A percentile compares a stretch with the other conserved stretches of the same genome.
These are phyloP conservation scores for Hydroisotoma schaefferi DNA, from an alignment of 2,888 invertebrate species.

Conservation along the genomic window DNA sequence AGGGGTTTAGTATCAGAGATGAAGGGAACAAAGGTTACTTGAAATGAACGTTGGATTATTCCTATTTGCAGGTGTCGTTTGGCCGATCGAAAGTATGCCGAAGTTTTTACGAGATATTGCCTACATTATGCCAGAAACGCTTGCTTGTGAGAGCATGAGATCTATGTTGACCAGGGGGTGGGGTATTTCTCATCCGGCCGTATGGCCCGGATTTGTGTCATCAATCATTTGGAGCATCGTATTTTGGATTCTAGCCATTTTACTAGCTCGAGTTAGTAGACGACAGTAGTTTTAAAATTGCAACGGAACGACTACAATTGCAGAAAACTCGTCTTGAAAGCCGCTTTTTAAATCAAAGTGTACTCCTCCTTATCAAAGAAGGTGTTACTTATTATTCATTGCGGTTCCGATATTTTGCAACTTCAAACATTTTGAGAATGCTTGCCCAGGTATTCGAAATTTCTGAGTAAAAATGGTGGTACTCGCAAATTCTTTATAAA, in stretches of 20 bases:
- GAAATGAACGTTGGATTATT: too few species aligned
- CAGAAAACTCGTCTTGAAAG: too few species aligned
- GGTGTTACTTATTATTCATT: too few species aligned
- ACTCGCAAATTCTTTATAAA: too few species aligned
- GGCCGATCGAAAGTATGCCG: conserved; percentile 96
- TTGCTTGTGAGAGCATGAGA: conserved; percentile 54
- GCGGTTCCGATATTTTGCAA: too few species aligned
- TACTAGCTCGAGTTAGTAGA: conserved; percentile 38
- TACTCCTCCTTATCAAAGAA: too few species aligned
- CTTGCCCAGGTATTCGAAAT: too few species aligned
- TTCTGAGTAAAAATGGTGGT: too few species aligned
- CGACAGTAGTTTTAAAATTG: too few species aligned
- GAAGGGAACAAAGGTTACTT: not conserved
- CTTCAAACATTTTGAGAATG: too few species aligned
- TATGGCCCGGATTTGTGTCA: conserved; percentile 53
- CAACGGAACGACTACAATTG: too few species aligned
- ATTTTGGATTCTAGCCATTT: conserved; percentile 48
- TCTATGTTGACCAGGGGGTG: conserved; percentile 53
- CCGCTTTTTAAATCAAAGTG: too few species aligned
- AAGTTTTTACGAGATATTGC: conserved; percentile 63
- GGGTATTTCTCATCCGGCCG: conserved; percentile 52
- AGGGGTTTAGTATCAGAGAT: not conserved
- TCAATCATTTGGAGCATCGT: conserved; percentile 48
- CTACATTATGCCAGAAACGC: conserved; percentile 54
- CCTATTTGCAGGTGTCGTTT: conserved; percentile 72